Evolutionary conservation across 2,888 invertebrate genomes (phyloP).

Genomic region (Monochamus alternatus): DNA sequence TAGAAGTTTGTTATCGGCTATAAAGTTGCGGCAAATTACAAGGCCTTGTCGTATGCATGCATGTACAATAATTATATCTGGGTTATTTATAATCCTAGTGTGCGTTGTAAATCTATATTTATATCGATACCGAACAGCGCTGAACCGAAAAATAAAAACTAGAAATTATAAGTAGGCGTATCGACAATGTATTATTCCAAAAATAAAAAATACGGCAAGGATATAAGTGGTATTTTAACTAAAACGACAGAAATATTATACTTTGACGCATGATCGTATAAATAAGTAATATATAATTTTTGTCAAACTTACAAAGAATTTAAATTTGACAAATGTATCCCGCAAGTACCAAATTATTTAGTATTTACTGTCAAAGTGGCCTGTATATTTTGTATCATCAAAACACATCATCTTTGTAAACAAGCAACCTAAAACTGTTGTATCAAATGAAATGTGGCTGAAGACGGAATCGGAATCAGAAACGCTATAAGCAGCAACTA

Average conservation of each 20-base stretch:
- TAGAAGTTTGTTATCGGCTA: background rate
- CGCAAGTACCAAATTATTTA: too few species aligned
- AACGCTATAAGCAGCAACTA: too few species aligned
- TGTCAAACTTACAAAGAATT: too few species aligned
- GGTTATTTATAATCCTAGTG: conserved; percentile 3
- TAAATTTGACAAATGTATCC: too few species aligned
- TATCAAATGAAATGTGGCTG: background rate
- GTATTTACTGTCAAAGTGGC: too few species aligned
- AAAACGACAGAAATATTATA: too few species aligned
- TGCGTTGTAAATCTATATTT: conserved; percentile 6
- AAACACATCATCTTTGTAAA: background rate
- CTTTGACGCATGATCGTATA: too few species aligned
- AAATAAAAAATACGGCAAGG: background rate
- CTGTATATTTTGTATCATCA: too few species aligned
- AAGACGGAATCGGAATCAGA: too few species aligned
- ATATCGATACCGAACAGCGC: background rate
- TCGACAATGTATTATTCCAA: background rate
- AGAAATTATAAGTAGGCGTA: conserved; percentile 2
- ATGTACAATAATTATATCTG: background rate
- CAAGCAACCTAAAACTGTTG: background rate
- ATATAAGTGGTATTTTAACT: too few species aligned
- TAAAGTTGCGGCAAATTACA: background rate
- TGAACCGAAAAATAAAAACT: background rate
- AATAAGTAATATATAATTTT: too few species aligned
- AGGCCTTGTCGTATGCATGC: background rate